Conservation (phyloP, 2,113 vertebrate genomes). For the Nannobrachium achirus region DNA sequence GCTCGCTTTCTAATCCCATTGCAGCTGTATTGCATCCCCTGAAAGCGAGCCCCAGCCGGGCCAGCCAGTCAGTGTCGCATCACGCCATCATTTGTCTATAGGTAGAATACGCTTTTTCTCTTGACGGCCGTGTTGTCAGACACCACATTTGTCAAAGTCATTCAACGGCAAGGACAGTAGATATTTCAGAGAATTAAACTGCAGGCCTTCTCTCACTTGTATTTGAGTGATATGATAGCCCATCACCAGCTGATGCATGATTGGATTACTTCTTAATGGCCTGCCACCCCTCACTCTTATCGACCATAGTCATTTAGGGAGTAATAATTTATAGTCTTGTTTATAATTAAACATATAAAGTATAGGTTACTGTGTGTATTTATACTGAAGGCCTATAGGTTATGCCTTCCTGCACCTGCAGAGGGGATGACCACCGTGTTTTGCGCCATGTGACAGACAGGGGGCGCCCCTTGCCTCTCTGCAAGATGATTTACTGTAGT, state of each 20-base stretch:
- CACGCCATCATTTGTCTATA: constrained; percentile 44
- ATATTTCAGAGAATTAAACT: constrained; percentile 2
- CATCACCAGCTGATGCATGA: no score
- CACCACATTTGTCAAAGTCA: constrained; percentile 21
- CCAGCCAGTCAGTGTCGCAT: constrained; percentile 72
- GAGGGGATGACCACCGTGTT: no score
- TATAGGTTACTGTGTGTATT: no score
- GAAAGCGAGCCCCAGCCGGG: no score
- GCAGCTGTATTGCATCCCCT: constrained; percentile 53
- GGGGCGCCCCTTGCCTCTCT: constrained; percentile 11
- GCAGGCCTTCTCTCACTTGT: neutral
- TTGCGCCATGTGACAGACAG: neutral
- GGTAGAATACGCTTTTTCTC: constrained; percentile 14
- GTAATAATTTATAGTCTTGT: no score
- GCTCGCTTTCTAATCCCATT: neutral
- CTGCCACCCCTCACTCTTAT: no score
- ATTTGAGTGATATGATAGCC: neutral
- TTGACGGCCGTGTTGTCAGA: neutral
- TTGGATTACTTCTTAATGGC: no score
- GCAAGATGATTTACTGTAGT: no score
- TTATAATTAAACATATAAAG: no score
- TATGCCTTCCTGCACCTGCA: no score
- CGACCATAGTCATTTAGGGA: no score
- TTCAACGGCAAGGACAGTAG: constrained; percentile 13
- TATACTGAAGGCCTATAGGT: no score